Evolutionary conservation across 2,113 vertebrate genomes (phyloP).

Genomic region (Alethe diademata): DNA sequence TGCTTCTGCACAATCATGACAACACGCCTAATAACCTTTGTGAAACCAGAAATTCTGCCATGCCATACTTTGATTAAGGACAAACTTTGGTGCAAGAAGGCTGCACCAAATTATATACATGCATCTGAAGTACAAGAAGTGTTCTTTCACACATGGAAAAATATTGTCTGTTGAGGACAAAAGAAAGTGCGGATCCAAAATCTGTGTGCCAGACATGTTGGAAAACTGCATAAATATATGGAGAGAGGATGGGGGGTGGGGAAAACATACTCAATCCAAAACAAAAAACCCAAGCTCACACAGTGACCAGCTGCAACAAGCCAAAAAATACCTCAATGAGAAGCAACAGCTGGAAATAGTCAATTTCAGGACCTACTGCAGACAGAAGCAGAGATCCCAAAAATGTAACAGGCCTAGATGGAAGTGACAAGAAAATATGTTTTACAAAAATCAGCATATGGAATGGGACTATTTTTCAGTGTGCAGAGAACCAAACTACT

Average conservation of each 20-base stretch:
- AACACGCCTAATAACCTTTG: background rate
- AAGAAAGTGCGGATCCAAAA: constrained; percentile 38
- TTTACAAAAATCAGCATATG: background rate
- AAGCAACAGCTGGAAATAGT: background rate
- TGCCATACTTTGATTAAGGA: background rate
- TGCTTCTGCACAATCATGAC: background rate
- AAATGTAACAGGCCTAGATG: background rate
- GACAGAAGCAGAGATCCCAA: background rate
- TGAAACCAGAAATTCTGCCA: background rate
- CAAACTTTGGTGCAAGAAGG: background rate
- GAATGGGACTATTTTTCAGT: background rate
- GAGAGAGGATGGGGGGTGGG: background rate
- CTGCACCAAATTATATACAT: constrained; percentile 1
- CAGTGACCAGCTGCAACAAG: constrained; percentile 3
- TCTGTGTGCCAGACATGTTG: constrained; percentile 30
- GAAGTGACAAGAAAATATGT: background rate
- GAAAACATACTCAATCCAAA: background rate
- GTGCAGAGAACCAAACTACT: background rate
- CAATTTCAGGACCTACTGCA: background rate
- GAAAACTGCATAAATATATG: background rate
- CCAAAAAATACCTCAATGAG: background rate
- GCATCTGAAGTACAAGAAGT: constrained; percentile 10
- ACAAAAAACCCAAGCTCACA: background rate
- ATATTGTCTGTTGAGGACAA: constrained; percentile 39
- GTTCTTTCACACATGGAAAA: constrained; percentile 32